Evolutionary conservation across 2,888 invertebrate species (phyloP).

Genomic region (Anthophora plumipes): DNA sequence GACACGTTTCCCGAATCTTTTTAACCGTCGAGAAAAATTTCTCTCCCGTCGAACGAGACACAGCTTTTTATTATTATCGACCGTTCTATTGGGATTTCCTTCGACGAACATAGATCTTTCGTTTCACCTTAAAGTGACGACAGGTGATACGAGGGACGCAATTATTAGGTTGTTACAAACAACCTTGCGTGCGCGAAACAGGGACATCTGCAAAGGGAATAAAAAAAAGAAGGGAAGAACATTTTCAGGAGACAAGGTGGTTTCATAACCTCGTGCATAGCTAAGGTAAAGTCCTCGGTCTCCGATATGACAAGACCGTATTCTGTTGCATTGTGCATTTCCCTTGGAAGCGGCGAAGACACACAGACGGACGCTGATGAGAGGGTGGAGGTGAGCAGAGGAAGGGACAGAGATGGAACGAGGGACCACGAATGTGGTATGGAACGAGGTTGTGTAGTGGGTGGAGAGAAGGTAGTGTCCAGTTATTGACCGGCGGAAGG

Average conservation of each 20-base stretch:
- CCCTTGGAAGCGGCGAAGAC: conserved; percentile 10
- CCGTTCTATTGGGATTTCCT: not conserved
- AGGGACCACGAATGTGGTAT: conserved; percentile 41
- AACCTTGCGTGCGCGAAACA: too few species aligned
- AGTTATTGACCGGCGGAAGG: conserved; percentile 10
- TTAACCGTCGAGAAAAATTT: conserved; percentile 45
- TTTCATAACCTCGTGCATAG: not conserved
- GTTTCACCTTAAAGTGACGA: too few species aligned
- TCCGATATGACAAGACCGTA: conserved; percentile 20
- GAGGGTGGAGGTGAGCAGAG: conserved; percentile 9
- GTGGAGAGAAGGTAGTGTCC: conserved; percentile 78
- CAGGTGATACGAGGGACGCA: too few species aligned
- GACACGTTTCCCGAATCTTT: conserved; percentile 55
- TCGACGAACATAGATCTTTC: not conserved
- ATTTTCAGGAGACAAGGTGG: not conserved
- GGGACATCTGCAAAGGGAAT: too few species aligned
- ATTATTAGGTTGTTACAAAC: too few species aligned
- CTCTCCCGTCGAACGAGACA: conserved; percentile 7
- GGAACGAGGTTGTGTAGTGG: conserved; percentile 60
- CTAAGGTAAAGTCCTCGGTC: conserved; percentile 15
- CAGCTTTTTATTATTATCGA: not conserved
- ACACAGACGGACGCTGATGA: conserved; percentile 10
- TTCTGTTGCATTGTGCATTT: conserved; percentile 44
- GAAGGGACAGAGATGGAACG: conserved; percentile 23
- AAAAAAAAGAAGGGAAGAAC: too few species aligned